Conservation (phyloP, 2,888 invertebrate genomes). For the Drepanosiphum platanoidis region DNA sequence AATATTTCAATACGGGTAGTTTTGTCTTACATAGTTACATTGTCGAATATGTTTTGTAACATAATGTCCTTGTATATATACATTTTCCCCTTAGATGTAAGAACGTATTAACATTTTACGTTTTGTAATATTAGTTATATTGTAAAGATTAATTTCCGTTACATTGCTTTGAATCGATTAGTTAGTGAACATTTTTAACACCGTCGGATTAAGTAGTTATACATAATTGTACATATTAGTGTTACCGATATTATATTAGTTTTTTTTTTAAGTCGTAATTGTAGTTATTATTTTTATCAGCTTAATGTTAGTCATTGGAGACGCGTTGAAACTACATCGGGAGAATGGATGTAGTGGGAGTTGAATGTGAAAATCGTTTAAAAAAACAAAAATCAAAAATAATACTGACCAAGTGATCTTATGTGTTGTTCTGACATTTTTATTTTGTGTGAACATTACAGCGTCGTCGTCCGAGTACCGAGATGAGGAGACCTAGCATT, state of each 20-base stretch:
- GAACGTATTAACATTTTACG: background rate
- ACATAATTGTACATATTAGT: slow-evolving; percentile 49
- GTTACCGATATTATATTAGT: slow-evolving; percentile 8
- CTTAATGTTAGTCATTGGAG: slow-evolving; percentile 25
- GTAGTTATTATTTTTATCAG: slow-evolving; percentile 52
- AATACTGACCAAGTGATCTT: no score
- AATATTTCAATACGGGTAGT: slow-evolving; percentile 3
- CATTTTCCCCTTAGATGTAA: background rate
- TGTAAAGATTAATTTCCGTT: slow-evolving; percentile 18
- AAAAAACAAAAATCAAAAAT: slow-evolving; percentile 6
- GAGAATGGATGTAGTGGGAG: slow-evolving; percentile 32
- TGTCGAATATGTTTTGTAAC: slow-evolving; percentile 6
- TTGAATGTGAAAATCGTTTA: slow-evolving; percentile 8
- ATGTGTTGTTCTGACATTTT: slow-evolving; percentile 2
- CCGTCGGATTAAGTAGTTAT: slow-evolving; percentile 3
- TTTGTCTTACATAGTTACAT: background rate
- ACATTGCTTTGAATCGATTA: slow-evolving; percentile 45
- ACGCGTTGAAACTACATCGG: slow-evolving; percentile 18
- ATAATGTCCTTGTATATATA: slow-evolving; percentile 24
- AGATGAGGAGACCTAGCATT: slow-evolving; percentile 88
- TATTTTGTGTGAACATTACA: slow-evolving; percentile 65
- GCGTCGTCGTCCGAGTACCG: slow-evolving; percentile 88
- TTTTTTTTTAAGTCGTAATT: no score
- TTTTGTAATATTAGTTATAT: slow-evolving; percentile 20
- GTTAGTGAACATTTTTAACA: slow-evolving; percentile 31